A percentile compares a stretch with the other conserved stretches of the same genome.
Evolutionary conservation across 1,140 invertebrate species (phyloP).

Genomic region (Dendroctonus ponderosae): DNA sequence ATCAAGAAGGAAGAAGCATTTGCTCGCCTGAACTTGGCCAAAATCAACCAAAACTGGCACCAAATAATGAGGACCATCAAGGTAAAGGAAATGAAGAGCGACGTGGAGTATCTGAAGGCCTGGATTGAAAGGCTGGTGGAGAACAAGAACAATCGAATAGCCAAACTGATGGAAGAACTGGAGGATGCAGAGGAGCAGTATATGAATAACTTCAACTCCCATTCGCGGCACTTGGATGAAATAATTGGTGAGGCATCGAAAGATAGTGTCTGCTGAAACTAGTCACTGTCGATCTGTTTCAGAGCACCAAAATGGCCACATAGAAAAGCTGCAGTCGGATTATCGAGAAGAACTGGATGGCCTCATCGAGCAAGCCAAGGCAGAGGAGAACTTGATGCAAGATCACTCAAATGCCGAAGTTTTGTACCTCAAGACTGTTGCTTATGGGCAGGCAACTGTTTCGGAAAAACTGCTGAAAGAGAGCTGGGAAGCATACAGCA

Average conservation of each 20-base stretch:
- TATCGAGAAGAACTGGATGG: slow-evolving; percentile 41
- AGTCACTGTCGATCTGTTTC: neutral
- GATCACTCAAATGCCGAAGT: slow-evolving; percentile 27
- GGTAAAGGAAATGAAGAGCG: slow-evolving; percentile 66
- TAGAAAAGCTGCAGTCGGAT: slow-evolving; percentile 39
- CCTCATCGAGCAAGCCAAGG: slow-evolving; percentile 28
- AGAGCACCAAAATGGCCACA: slow-evolving; percentile 43
- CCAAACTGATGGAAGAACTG: slow-evolving; percentile 62
- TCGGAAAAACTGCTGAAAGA: slow-evolving; percentile 29
- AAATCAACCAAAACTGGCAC: slow-evolving; percentile 82
- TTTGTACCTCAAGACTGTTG: slow-evolving; percentile 42
- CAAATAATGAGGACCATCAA: slow-evolving; percentile 71
- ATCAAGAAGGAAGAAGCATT: slow-evolving; percentile 75
- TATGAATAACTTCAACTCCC: slow-evolving; percentile 62
- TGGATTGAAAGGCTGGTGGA: slow-evolving; percentile 62
- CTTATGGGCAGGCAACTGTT: slow-evolving; percentile 40
- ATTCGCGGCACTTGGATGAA: slow-evolving; percentile 65
- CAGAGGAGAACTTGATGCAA: slow-evolving; percentile 29
- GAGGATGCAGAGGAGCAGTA: slow-evolving; percentile 70
- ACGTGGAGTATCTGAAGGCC: slow-evolving; percentile 61
- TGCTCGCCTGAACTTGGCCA: slow-evolving; percentile 72
- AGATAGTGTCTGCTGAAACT: neutral
- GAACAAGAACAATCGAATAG: slow-evolving; percentile 65
- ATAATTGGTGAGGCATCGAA: slow-evolving; percentile 60
- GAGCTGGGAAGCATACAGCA: slow-evolving; percentile 39